Evolutionary conservation across 2,888 invertebrate genomes (phyloP).

Genomic region (Panzeria rudis): DNA sequence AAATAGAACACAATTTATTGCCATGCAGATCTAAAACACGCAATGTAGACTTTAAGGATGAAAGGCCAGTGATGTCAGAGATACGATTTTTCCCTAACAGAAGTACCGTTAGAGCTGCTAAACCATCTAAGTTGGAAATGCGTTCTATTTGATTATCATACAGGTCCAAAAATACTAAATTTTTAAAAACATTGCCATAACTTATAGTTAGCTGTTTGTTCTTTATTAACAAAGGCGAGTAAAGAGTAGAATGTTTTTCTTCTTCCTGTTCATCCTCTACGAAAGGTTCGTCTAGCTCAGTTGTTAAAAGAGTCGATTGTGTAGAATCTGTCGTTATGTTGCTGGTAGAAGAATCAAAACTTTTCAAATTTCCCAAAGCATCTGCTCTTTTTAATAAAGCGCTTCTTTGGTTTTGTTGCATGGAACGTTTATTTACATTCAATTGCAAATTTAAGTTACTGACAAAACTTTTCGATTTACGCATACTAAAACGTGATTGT

Average conservation of each 20-base stretch:
- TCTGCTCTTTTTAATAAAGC: constrained; percentile 34
- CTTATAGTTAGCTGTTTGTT: constrained; percentile 80
- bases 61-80: constrained; percentile 80
- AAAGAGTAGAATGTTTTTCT: constrained; percentile 69
- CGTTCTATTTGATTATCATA: constrained; percentile 97
- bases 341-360: constrained; percentile 78
- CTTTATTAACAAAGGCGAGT: constrained; percentile 77
- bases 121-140: constrained; percentile 90
- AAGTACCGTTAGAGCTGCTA: constrained; percentile 92
- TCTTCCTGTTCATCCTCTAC: constrained; percentile 33
- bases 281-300: constrained; percentile 30
- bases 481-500: constrained; percentile 77
- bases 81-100: constrained; percentile 95
- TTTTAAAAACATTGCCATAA: constrained; percentile 83
- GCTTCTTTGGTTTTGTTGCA: constrained; percentile 75
- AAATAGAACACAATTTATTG: constrained; percentile 89
- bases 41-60: constrained; percentile 85
- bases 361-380: constrained; percentile 72
- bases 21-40: constrained; percentile 97
- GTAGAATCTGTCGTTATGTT: constrained; percentile 70
- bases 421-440: constrained; percentile 77
- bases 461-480: constrained; percentile 82
- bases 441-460: constrained; percentile 78
- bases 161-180: constrained; percentile 95
- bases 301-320: constrained; percentile 45